Conservation (phyloP, 1,140 invertebrate species). For the Megathymus violae region DNA sequence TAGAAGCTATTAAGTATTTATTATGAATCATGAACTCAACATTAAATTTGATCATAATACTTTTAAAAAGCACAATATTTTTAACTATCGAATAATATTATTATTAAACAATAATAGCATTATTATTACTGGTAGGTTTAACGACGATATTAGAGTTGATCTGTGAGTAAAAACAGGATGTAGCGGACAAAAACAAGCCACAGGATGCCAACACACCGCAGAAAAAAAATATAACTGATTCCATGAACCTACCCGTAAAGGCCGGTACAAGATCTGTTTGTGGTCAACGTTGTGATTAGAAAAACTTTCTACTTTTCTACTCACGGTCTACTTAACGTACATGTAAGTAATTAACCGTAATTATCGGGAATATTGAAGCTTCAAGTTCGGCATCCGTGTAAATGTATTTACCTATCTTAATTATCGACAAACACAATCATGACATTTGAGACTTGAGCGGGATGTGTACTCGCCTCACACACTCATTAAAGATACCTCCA, state of each 20-base stretch:
- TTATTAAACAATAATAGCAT: no score
- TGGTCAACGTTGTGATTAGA: slow-evolving; percentile 41
- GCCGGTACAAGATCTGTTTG: slow-evolving; percentile 38
- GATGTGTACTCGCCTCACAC: slow-evolving; percentile 5
- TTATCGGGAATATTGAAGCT: not conserved
- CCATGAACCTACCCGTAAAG: slow-evolving; percentile 47
- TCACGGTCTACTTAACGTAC: not conserved
- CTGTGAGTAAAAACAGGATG: slow-evolving; percentile 34
- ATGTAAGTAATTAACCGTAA: slow-evolving; percentile 7
- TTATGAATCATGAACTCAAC: no score
- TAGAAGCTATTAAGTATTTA: no score
- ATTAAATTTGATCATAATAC: no score
- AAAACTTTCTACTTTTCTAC: slow-evolving; percentile 30
- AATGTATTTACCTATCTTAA: not conserved
- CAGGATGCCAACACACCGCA: slow-evolving; percentile 48
- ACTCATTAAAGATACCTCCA: slow-evolving; percentile 23
- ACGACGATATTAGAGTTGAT: slow-evolving; percentile 32
- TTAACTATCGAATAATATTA: no score
- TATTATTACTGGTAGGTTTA: not conserved
- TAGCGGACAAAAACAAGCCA: slow-evolving; percentile 29
- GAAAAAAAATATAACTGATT: slow-evolving; percentile 68
- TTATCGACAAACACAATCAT: slow-evolving; percentile 2
- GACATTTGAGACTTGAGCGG: not conserved
- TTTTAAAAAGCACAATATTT: no score
- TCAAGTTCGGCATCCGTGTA: not conserved